These are phyloP conservation scores for Formica selysi DNA, from an alignment of 1,140 invertebrate species.

Conservation along the genomic window DNA sequence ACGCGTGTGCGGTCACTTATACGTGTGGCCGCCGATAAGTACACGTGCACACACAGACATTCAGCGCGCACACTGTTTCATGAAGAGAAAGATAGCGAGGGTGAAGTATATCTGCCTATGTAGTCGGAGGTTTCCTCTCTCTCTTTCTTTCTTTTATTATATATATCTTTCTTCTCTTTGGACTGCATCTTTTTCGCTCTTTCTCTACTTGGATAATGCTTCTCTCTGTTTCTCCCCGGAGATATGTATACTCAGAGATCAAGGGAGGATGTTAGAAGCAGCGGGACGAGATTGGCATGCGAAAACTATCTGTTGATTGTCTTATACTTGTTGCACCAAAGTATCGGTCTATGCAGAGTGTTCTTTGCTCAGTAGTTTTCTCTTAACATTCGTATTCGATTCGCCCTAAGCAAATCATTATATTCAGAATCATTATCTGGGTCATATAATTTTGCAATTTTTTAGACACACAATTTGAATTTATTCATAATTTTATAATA, in stretches of 20 bases:
- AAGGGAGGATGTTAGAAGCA: conserved; percentile 48
- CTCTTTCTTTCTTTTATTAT: conserved; percentile 25
- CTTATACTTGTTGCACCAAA: conserved; percentile 81
- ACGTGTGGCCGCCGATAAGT: neutral
- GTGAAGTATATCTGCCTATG: conserved; percentile 60
- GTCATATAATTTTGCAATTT: neutral
- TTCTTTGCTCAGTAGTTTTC: conserved; percentile 5
- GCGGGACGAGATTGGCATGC: conserved; percentile 78
- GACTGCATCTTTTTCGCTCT: conserved; percentile 13
- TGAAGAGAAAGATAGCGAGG: neutral
- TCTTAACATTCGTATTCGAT: neutral
- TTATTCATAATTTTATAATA: neutral
- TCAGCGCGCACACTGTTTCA: neutral
- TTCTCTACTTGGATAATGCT: conserved; percentile 14
- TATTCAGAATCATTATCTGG: neutral
- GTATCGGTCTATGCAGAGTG: conserved; percentile 31
- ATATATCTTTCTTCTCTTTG: conserved; percentile 20
- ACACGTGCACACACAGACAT: neutral
- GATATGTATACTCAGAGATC: conserved; percentile 26
- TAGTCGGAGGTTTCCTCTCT: conserved; percentile 1
- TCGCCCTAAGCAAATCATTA: neutral
- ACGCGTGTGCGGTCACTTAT: conserved; percentile 33
- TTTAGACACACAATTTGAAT: neutral
- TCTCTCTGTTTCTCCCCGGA: neutral
- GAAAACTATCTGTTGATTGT: conserved; percentile 84